A percentile compares a stretch with the other conserved stretches of the same genome.
Conservation (phyloP, 2,888 invertebrate genomes). For the Protonemura montana region DNA sequence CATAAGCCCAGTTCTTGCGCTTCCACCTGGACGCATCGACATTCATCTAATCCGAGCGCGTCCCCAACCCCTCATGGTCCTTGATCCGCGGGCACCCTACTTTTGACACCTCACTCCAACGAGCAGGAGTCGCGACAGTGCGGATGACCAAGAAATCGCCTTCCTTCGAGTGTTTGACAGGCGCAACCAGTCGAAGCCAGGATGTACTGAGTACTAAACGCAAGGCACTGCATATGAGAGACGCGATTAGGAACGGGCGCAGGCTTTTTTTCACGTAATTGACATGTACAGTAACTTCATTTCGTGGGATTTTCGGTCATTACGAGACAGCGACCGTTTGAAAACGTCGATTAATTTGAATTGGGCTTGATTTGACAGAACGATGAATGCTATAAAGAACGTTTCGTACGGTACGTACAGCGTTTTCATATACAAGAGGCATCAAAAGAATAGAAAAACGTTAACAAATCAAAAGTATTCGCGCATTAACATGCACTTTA, state of each 20-base stretch:
- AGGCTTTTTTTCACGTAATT: not conserved
- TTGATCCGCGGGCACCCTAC: constrained; percentile 21
- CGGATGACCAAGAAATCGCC: no score
- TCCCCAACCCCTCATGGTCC: not conserved
- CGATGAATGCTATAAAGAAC: not conserved
- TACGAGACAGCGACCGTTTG: not conserved
- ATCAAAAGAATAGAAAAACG: not conserved
- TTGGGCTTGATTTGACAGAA: not conserved
- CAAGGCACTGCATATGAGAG: not conserved
- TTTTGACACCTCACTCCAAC: constrained; percentile 13
- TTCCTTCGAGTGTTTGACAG: no score
- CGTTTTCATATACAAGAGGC: not conserved
- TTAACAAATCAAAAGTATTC: no score
- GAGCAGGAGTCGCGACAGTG: no score
- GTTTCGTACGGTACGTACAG: not conserved
- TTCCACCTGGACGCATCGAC: constrained; percentile 40
- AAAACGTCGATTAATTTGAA: not conserved
- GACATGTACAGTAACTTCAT: not conserved
- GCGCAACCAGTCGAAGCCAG: no score
- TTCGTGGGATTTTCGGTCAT: not conserved
- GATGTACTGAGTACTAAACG: no score
- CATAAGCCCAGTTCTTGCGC: constrained; percentile 38
- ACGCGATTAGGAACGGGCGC: not conserved
- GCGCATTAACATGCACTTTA: no score
- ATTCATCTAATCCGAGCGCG: constrained; percentile 33